Evolutionary conservation across 2,888 invertebrate genomes (phyloP).

Genomic region (Automeris io): DNA sequence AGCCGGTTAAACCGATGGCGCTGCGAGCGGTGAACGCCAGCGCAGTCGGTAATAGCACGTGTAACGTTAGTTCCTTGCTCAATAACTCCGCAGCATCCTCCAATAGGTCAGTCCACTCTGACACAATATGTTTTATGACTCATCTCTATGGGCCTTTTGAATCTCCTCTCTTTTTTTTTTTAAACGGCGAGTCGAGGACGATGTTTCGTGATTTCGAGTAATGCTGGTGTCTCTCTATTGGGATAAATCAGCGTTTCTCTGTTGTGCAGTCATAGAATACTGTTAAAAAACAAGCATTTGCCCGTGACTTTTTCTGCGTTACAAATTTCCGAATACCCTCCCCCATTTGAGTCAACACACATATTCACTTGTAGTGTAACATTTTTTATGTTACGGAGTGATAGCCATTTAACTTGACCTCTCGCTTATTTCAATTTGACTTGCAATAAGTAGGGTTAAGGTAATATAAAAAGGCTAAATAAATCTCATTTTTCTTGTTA

Average conservation of each 20-base stretch:
- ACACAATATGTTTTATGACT: conserved; percentile 20
- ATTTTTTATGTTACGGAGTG: no score
- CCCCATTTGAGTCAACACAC: no score
- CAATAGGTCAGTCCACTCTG: conserved; percentile 65
- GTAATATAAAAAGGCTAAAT: no score
- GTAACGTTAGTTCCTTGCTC: conserved; percentile 79
- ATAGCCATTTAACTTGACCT: no score
- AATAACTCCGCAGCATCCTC: conserved; percentile 70
- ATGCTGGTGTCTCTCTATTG: neutral
- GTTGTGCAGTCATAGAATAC: no score
- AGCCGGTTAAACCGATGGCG: conserved; percentile 93
- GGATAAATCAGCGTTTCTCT: neutral
- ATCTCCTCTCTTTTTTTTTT: neutral
- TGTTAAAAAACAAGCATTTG: no score
- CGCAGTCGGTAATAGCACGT: conserved; percentile 60
- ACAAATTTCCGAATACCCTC: no score
- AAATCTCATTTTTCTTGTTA: no score
- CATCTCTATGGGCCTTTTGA: neutral
- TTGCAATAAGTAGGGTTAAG: no score
- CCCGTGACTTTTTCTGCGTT: no score
- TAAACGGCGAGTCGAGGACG: conserved; percentile 5
- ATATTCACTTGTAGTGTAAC: no score
- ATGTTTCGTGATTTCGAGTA: neutral
- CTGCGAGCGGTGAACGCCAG: conserved; percentile 80
- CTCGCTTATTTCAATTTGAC: no score